Conservation (phyloP, 2,113 vertebrate genomes). For the Crotophaga sulcirostris region DNA sequence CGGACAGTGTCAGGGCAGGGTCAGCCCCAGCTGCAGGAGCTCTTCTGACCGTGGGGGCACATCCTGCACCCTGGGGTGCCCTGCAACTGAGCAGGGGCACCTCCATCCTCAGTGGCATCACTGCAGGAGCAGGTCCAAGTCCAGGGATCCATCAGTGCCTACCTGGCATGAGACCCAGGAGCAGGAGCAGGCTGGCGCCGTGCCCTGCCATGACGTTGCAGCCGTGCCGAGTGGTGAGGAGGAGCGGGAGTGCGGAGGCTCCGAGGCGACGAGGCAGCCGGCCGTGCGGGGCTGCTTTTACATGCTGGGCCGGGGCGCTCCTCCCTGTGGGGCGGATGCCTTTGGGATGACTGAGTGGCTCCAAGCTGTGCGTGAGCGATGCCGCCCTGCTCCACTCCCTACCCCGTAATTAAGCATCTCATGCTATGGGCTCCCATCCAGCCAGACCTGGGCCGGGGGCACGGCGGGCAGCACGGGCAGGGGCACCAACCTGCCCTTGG, state of each 20-base stretch:
- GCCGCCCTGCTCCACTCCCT: conserved; percentile 36
- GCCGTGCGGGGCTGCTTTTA: not conserved
- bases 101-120: rapidly evolving
- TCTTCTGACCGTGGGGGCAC: not conserved
- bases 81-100: not conserved
- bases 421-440: not conserved
- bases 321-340: conserved; percentile 58
- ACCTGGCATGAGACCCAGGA: conserved; percentile 75
- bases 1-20: not conserved
- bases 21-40: not conserved
- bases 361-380: conserved; percentile 35
- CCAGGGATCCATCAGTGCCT: not conserved
- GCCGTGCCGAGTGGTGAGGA: not conserved
- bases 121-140: no score
- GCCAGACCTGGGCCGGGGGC: rapidly evolving
- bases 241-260: not conserved
- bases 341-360: conserved; percentile 59
- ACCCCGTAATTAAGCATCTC: conserved; percentile 36
- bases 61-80: not conserved
- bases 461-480: rapidly evolving
- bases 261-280: not conserved
- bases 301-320: conserved; percentile 10
- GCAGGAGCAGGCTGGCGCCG: conserved; percentile 59
- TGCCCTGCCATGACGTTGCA: conserved; percentile 59
- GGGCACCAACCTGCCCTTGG: not conserved